phyloP scores from a whole-genome alignment of 2,113 vertebrate genomes.

The Arizona elegans region DNA sequence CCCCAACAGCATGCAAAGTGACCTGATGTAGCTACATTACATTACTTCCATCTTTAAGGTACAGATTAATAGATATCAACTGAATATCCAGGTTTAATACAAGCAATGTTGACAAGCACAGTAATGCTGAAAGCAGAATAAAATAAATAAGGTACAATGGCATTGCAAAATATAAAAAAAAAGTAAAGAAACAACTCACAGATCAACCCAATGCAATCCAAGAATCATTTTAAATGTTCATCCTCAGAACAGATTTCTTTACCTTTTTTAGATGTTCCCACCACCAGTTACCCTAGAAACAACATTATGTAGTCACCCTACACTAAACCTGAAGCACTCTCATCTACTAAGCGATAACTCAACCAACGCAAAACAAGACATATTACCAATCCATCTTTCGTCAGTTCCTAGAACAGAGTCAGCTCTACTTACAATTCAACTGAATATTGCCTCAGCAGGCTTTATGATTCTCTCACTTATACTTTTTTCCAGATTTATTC shows the following conservation, averaged over 20 bases:
- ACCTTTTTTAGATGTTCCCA: constrained; percentile 46
- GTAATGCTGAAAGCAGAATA: neutral
- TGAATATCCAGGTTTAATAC: neutral
- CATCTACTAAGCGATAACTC: constrained; percentile 37
- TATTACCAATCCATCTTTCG: constrained; percentile 20
- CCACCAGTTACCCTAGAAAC: constrained; percentile 64
- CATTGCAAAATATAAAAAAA: neutral
- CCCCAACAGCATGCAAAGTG: neutral
- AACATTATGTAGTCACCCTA: constrained; percentile 50
- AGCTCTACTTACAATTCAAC: neutral
- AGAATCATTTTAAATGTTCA: neutral
- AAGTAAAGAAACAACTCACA: neutral
- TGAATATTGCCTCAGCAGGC: neutral
- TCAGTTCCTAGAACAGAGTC: constrained; percentile 8
- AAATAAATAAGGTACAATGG: constrained; percentile 17
- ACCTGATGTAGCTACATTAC: neutral
- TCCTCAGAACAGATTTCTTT: constrained; percentile 23
- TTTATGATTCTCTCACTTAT: neutral
- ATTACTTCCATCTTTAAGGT: neutral
- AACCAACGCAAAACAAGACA: constrained; percentile 36
- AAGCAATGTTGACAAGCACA: neutral
- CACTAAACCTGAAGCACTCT: constrained; percentile 44
- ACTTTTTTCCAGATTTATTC: neutral
- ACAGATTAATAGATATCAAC: neutral
- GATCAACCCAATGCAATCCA: neutral